Percentiles rank a stretch among this genome's conserved stretches.
Conservation (phyloP, 1,140 invertebrate species). For the Zaprionus nigranus region DNA sequence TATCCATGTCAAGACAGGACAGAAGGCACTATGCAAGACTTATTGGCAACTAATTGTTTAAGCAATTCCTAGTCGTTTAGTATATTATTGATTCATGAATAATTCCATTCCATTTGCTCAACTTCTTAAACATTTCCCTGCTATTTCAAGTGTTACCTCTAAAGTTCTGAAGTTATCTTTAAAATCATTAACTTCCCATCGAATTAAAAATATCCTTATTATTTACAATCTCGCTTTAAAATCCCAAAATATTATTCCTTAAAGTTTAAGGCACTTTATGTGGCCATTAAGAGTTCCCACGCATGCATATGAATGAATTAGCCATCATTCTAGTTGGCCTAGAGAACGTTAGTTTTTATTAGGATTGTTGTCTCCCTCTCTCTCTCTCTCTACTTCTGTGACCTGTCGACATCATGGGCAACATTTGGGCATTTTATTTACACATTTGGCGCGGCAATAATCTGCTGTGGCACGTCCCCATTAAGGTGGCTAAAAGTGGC, state of each 20-base stretch:
- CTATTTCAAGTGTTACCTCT: too few species aligned
- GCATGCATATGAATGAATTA: conserved; percentile 44
- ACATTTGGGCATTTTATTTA: conserved; percentile 68
- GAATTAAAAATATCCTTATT: not conserved
- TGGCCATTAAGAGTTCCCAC: conserved; percentile 17
- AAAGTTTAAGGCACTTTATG: not conserved
- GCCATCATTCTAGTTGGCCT: conserved; percentile 26
- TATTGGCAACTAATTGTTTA: too few species aligned
- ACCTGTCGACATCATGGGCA: conserved; percentile 29
- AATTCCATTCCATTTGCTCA: too few species aligned
- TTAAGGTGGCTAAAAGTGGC: conserved; percentile 72
- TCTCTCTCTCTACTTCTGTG: not conserved
- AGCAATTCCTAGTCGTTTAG: too few species aligned
- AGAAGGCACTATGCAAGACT: too few species aligned
- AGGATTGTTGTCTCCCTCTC: conserved; percentile 14
- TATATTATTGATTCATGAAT: too few species aligned
- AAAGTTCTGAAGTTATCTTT: too few species aligned
- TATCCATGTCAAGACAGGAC: too few species aligned
- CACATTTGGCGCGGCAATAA: conserved; percentile 68
- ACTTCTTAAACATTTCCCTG: too few species aligned
- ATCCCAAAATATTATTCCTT: conserved; percentile 7
- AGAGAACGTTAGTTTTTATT: conserved; percentile 38
- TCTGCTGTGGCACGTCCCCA: conserved; percentile 60
- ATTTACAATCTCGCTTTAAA: not conserved
- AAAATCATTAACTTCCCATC: too few species aligned